phyloP scores from a whole-genome alignment of 2,113 vertebrate species.

The Alligator sinensis region DNA sequence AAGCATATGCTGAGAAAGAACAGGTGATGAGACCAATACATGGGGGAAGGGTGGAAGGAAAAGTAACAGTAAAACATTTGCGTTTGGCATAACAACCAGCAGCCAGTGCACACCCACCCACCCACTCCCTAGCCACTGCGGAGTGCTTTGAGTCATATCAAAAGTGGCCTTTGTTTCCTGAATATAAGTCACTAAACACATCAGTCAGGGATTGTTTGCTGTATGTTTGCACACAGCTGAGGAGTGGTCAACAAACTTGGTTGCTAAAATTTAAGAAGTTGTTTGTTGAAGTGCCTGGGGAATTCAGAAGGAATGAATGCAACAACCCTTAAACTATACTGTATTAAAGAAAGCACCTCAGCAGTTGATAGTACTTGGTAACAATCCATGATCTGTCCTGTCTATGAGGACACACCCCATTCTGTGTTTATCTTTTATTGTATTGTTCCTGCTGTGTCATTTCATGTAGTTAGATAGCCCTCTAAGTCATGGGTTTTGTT shows the following conservation, averaged over 20 bases:
- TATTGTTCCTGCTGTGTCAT: neutral
- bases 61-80: neutral
- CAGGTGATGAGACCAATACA: neutral
- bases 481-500: conserved; percentile 37
- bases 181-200: neutral
- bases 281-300: neutral
- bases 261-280: conserved; percentile 10
- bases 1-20: rapidly evolving
- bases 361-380: neutral
- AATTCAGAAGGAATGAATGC: neutral
- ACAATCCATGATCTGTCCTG: neutral
- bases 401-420: neutral
- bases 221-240: neutral
- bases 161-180: rapidly evolving
- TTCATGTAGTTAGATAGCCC: conserved; percentile 31
- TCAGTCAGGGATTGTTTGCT: rapidly evolving
- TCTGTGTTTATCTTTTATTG: neutral
- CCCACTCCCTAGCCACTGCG: neutral
- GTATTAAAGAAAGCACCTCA: neutral
- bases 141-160: neutral
- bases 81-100: neutral
- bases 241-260: neutral
- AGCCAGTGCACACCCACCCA: neutral
- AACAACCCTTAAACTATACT: neutral
- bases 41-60: rapidly evolving